These are phyloP conservation scores for Ceraclea dissimilis DNA, from an alignment of 2,888 invertebrate genomes.

Conservation along the genomic window DNA sequence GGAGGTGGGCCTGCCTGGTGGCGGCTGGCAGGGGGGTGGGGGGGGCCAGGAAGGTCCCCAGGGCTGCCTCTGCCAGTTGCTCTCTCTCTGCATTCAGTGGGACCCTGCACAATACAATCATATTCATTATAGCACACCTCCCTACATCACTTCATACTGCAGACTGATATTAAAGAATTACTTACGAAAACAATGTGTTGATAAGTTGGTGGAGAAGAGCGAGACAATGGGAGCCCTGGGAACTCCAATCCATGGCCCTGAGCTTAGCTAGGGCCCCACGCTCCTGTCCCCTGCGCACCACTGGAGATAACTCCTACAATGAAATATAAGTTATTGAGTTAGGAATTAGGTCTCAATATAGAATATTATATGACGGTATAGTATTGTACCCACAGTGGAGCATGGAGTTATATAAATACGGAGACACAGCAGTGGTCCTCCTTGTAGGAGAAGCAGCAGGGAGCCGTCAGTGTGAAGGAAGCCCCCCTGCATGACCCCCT, in stretches of 20 bases:
- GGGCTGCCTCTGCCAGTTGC: slow-evolving; percentile 63
- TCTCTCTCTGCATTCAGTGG: slow-evolving; percentile 34
- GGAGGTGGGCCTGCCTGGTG: slow-evolving; percentile 65
- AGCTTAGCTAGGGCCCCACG: slow-evolving; percentile 37
- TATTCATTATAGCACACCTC: too few relatives aligned
- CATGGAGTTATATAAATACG: slow-evolving; percentile 6
- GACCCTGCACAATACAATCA: slow-evolving; percentile 27
- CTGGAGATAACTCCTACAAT: slow-evolving; percentile 9
- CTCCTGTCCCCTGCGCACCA: slow-evolving; percentile 17
- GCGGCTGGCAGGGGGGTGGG: slow-evolving; percentile 58
- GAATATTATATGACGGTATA: too few relatives aligned
- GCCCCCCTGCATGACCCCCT: slow-evolving; percentile 6
- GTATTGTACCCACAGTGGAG: too few relatives aligned
- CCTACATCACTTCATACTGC: too few relatives aligned
- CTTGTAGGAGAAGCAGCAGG: slow-evolving; percentile 21
- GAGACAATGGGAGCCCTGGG: slow-evolving; percentile 66
- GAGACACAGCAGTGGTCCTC: slow-evolving; percentile 21
- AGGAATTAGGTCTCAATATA: too few relatives aligned
- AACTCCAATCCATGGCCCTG: slow-evolving; percentile 69
- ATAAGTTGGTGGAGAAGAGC: slow-evolving; percentile 66
- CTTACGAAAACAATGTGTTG: slow-evolving; percentile 53
- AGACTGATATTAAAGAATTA: neutral
- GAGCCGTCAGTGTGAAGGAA: slow-evolving; percentile 20
- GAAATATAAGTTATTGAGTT: too few relatives aligned
- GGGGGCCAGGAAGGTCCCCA: slow-evolving; percentile 75